These are phyloP conservation scores for Zosterops borbonicus DNA, from an alignment of 2,113 vertebrate species.

Conservation along the genomic window DNA sequence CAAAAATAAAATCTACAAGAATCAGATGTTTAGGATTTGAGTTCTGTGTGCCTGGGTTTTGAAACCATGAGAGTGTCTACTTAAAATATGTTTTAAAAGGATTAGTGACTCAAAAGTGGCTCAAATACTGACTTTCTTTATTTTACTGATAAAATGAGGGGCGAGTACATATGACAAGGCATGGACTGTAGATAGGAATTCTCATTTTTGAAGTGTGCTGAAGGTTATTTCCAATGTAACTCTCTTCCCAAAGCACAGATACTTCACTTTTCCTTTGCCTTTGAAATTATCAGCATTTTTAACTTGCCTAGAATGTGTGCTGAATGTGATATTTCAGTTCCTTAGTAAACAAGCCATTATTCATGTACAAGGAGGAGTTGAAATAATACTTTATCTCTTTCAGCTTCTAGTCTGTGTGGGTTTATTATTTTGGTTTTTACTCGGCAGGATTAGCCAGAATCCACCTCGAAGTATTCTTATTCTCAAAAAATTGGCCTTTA, in stretches of 20 bases:
- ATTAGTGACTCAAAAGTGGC: not conserved
- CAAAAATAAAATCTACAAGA: not conserved
- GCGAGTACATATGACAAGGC: not conserved
- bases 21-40: not conserved
- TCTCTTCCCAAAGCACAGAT: not conserved
- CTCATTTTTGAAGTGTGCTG: not conserved
- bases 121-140: not conserved
- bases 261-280: not conserved
- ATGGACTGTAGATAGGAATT: not conserved
- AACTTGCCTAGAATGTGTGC: not conserved
- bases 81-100: not conserved
- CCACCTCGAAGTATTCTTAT: not conserved
- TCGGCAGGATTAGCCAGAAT: not conserved
- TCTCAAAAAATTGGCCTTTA: not conserved
- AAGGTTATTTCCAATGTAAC: not conserved
- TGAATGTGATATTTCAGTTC: not conserved
- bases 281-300: not conserved
- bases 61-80: not conserved
- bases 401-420: not conserved
- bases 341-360: slow-evolving; percentile 17
- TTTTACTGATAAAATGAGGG: not conserved
- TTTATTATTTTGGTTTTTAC: not conserved
- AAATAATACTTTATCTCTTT: not conserved
- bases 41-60: not conserved
- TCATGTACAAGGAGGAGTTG: not conserved